phyloP scores from a whole-genome alignment of 2,113 vertebrate genomes.

The Gobio gobio region DNA sequence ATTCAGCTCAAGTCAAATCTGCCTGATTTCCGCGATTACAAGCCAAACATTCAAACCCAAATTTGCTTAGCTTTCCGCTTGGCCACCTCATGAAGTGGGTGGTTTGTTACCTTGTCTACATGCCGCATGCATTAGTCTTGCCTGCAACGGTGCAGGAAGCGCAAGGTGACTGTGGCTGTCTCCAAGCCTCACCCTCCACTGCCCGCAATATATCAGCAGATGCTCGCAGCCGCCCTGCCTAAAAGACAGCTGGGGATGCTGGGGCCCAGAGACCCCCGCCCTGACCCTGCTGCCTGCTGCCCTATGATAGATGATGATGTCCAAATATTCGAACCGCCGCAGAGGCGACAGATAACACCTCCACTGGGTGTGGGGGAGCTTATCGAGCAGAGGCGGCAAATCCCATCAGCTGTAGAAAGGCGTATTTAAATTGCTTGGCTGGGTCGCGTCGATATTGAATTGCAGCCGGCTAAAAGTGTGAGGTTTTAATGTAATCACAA shows the following conservation, averaged over 20 bases:
- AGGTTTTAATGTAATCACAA: slow-evolving; percentile 39
- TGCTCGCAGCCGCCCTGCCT: slow-evolving; percentile 21
- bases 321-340: slow-evolving; percentile 38
- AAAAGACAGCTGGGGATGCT: slow-evolving; percentile 29
- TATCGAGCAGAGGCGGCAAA: slow-evolving; percentile 44
- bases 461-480: slow-evolving; percentile 14
- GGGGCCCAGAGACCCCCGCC: slow-evolving; percentile 12
- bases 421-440: slow-evolving; percentile 47
- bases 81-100: slow-evolving; percentile 5
- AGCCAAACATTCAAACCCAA: slow-evolving; percentile 18
- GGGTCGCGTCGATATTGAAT: slow-evolving; percentile 38
- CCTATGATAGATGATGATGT: slow-evolving; percentile 54
- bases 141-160: slow-evolving; percentile 5
- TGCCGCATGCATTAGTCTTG: slow-evolving; percentile 43
- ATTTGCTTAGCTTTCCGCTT: background rate
- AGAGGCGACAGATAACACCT: slow-evolving; percentile 47
- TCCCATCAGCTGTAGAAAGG: slow-evolving; percentile 42
- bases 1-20: background rate
- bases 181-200: slow-evolving; percentile 34
- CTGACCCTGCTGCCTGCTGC: slow-evolving; percentile 39
- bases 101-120: slow-evolving; percentile 44
- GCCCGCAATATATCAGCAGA: slow-evolving; percentile 42
- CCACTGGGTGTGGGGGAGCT: slow-evolving; percentile 3
- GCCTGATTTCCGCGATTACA: background rate
- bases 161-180: slow-evolving; percentile 51